Base-by-base conservation (phyloP, 2,113 vertebrate genomes). In the Dipodomys spectabilis region DNA sequence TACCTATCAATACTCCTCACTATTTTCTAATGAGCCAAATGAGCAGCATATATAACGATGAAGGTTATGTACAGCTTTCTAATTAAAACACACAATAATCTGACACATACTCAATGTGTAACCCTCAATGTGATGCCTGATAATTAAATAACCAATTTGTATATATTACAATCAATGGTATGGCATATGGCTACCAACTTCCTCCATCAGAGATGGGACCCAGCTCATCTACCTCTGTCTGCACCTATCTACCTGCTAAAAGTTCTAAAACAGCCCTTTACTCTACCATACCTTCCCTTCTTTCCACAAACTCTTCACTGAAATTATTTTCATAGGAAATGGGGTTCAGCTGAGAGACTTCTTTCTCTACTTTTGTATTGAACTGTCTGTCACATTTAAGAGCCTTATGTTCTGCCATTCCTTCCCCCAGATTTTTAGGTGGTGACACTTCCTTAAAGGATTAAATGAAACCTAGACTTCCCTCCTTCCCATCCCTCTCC, bases 61-160 rank as follows among this genome's bases (percentile, higher is more conserved):
- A 90, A 90, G 30, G 32, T 60, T 93, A 75, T 35, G 19, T 77
- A 44, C 23, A 88, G 18, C 82, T 78, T 92, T 86, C 69, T 93
- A 92, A 88, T 80, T 77, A 69, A 91, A 80, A 19, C 85, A 22
- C 39, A 45, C 16, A 64, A 49, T 20, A 82, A 88, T 53, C n/a
- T 82, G 49, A 88, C 25, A 67, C 7, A 74, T 28, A 45, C 22
- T 83, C 23, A 82, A 82, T 68, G 39, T 67, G 22, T 77, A 93
- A 92, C 93, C 39, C 94, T 16, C 79, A 25, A 18, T 77, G 65
- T 75, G 72, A 91, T 35, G 8, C 80, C 60, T 30, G 25, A 60
- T 95, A 88, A 94, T 81, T 28, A 87, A 91, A 81, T 80, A 92
- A 71, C 67, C 64, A 30, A 86, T 23, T 44, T 86, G 35, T 78